Base-by-base conservation (phyloP, 2,888 invertebrate species). In the Lathronympha strigana region DNA sequence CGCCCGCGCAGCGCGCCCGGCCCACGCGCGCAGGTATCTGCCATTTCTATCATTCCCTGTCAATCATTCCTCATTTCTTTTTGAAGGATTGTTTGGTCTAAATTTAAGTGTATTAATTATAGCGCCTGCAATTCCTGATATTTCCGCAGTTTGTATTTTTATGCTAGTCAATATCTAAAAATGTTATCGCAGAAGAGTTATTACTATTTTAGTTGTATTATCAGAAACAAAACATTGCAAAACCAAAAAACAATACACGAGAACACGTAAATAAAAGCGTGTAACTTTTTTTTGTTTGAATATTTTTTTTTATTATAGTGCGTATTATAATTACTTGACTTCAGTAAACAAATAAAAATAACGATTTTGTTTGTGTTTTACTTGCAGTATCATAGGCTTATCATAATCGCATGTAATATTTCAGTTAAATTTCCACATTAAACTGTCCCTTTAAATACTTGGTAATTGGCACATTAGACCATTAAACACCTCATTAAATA, bases 11-110 rank as follows among this genome's bases (percentile, higher is more conserved):
- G 69, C 70, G 66, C 63, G 54, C 66, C 36, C 73, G 69, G 68
- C 88, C 88, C 83, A 88, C 88, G 84, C 85, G 74, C 71, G 6
- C 23, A 79, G 80, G 79, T 84, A 86, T 83, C 69, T 70, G 70
- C 68, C 71, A 72, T 74, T 75, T 71, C 63, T 73, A 71, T 71
- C 72, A 68, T 69, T 69, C 71, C 71, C 72, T 72, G 75, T 79
- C 78, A 78, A 78, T 68, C 69, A 68, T 19, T 49, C 31, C 25
- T 64, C 61, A 57, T 51, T 47, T 57, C 31, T 50, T 45, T 45
- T 36, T 53, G 8, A 9, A 11, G 19, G 8, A 31, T 17, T 43
- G 55, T 17, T 58, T 15, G 45, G 45, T 47, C 38, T 38, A 28
- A 33, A 19, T 45, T 38, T 21, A 53, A 6, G 4, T 23, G 31